Conservation (phyloP, 2,113 vertebrate genomes). For the Phocoena phocoena region DNA sequence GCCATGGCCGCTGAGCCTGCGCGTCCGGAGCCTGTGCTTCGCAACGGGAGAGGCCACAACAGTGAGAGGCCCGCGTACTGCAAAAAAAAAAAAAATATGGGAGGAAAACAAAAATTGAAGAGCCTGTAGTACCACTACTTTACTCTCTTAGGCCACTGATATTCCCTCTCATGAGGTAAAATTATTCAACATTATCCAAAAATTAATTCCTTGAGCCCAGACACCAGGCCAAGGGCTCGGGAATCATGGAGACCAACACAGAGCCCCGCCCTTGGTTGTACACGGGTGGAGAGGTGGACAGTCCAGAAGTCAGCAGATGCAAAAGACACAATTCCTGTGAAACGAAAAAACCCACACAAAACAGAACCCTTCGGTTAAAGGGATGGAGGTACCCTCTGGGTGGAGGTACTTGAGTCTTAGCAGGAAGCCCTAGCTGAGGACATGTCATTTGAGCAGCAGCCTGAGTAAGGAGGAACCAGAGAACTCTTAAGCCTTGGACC, state of each 20-base stretch:
- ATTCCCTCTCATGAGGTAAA: not conserved
- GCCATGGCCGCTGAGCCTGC: no score
- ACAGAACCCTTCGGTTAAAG: not conserved
- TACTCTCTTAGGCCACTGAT: not conserved
- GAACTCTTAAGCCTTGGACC: not conserved
- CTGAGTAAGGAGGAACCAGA: not conserved
- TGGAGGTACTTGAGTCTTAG: not conserved
- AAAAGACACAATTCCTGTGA: not conserved
- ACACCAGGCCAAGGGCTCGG: not conserved
- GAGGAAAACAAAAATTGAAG: not conserved
- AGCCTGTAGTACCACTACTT: not conserved
- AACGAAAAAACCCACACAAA: not conserved
- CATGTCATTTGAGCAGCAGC: not conserved
- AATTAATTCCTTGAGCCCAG: not conserved
- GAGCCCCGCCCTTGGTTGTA: not conserved
- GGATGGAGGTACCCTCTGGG: no score
- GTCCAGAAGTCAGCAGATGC: not conserved
- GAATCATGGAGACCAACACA: not conserved
- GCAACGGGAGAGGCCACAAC: no score
- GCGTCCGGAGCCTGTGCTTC: no score
- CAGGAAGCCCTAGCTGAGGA: not conserved
- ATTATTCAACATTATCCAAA: not conserved
- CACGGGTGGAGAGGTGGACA: not conserved
- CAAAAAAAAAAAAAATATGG: not conserved
- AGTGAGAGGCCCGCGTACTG: no score